Conservation (phyloP, 2,797 vertebrate genomes). For the Heterohyrax brucei region DNA sequence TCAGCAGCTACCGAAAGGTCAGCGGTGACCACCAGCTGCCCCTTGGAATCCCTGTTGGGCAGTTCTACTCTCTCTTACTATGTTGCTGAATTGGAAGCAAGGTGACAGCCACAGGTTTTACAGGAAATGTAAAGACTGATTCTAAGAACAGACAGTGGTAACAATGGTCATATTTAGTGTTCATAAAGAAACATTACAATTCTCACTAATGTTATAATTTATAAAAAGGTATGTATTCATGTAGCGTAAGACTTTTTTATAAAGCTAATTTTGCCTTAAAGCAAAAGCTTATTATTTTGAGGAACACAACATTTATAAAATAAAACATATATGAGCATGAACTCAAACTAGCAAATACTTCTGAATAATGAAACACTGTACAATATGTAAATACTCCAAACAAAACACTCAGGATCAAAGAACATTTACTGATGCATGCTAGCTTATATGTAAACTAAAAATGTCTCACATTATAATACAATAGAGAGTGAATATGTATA, state of each 20-base stretch:
- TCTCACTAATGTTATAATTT: not conserved
- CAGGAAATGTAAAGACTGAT: not conserved
- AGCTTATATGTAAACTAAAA: not conserved
- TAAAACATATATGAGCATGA: not conserved
- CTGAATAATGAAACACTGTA: not conserved
- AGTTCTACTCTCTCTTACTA: too few species aligned
- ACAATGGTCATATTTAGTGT: too few species aligned
- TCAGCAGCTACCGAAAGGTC: too few species aligned
- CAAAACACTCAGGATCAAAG: not conserved
- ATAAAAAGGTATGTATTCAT: not conserved
- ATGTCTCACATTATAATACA: too few species aligned
- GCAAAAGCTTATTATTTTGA: not conserved
- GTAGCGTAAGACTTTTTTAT: not conserved
- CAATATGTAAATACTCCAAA: not conserved
- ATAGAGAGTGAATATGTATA: not conserved
- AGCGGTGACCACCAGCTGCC: too few species aligned
- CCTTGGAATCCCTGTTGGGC: too few species aligned
- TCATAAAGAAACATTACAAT: not conserved
- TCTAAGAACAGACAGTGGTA: too few species aligned
- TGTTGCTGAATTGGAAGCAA: too few species aligned
- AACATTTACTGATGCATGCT: not conserved
- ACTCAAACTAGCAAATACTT: not conserved
- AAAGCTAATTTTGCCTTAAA: not conserved
- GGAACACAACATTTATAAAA: not conserved
- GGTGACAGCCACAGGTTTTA: too few species aligned